These are phyloP conservation scores for Chaetodon auriga DNA, from an alignment of 2,113 vertebrate species.

Conservation along the genomic window DNA sequence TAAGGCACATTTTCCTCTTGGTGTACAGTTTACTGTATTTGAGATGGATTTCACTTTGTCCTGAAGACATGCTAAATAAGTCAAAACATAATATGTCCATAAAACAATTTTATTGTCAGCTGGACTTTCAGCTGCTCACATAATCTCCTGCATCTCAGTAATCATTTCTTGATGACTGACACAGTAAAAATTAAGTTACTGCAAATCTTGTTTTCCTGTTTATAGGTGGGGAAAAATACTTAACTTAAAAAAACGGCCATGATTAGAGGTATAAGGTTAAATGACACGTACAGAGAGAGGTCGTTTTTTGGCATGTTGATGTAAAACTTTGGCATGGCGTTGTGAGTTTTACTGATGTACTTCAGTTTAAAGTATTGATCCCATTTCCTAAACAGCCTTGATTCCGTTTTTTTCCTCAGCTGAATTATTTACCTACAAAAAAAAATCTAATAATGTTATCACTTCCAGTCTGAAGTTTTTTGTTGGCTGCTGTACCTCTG, in stretches of 20 bases:
- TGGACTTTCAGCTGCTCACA: not conserved
- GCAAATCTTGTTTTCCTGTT: not conserved
- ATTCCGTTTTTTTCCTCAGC: not conserved
- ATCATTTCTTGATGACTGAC: not conserved
- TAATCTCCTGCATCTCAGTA: not conserved
- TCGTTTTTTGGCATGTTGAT: not conserved
- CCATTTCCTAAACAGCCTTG: too few relatives aligned
- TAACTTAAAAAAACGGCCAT: not conserved
- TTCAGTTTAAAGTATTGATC: not conserved
- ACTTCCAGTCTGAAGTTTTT: not conserved
- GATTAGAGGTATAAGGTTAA: not conserved
- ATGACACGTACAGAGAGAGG: not conserved
- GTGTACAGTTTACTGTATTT: not conserved
- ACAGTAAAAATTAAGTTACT: too few relatives aligned
- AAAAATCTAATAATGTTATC: not conserved
- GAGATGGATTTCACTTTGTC: not conserved
- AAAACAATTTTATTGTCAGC: constrained; percentile 1
- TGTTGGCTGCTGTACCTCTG: not conserved
- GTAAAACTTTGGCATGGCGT: not conserved
- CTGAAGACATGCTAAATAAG: too few relatives aligned
- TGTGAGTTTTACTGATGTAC: not conserved
- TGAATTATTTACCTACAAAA: not conserved
- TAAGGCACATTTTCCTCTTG: not conserved
- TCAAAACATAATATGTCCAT: not conserved
- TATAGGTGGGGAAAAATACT: not conserved